Evolutionary conservation across 2,888 invertebrate species (phyloP).

Genomic region (Allacma fusca): DNA sequence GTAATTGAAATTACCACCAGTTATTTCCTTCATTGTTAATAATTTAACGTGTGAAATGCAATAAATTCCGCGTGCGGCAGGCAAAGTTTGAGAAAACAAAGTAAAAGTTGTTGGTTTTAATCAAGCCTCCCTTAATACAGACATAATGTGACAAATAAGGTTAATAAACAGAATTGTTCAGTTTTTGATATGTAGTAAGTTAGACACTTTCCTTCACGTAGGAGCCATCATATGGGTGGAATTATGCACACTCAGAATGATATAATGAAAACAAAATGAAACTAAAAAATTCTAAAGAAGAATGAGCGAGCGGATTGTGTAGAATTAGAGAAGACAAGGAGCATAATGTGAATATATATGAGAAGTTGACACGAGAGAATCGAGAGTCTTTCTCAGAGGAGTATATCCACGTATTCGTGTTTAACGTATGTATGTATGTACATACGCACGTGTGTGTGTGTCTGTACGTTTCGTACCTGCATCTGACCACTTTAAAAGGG

Average conservation of each 20-base stretch:
- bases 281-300: background rate
- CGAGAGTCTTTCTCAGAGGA: background rate
- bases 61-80: background rate
- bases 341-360: background rate
- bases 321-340: background rate
- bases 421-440: too few species aligned
- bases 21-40: constrained; percentile 16
- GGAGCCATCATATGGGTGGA: background rate
- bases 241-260: constrained; percentile 7
- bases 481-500: background rate
- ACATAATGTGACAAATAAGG: constrained; percentile 9
- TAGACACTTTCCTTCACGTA: background rate
- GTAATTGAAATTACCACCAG: constrained; percentile 16
- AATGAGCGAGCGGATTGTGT: background rate
- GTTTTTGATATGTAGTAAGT: background rate
- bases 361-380: constrained; percentile 5
- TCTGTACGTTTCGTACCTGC: too few species aligned
- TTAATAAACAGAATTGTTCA: constrained; percentile 7
- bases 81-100: background rate
- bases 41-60: constrained; percentile 16
- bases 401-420: background rate
- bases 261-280: constrained; percentile 13
- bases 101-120: constrained; percentile 6
- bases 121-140: background rate
- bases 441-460: too few species aligned